Conservation (phyloP, 2,888 invertebrate genomes). For the Lasioglossum zephyrum region DNA sequence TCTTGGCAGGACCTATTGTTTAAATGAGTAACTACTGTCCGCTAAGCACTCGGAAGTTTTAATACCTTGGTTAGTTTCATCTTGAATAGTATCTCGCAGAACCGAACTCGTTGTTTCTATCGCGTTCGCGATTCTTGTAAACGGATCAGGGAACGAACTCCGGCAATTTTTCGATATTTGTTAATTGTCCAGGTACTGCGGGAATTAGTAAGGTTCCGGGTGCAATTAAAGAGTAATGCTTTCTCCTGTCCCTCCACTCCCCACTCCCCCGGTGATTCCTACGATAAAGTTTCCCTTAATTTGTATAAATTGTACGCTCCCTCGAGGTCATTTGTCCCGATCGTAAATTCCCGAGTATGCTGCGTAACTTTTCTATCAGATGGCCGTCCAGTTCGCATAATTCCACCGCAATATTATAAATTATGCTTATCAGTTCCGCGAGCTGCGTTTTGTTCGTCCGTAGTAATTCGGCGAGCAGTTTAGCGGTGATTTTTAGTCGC, state of each 20-base stretch:
- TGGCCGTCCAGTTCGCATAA: conserved; percentile 18
- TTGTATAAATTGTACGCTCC: conserved; percentile 6
- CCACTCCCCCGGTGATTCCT: not conserved
- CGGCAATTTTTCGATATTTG: not conserved
- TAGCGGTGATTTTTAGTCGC: not conserved
- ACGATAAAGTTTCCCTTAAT: not conserved
- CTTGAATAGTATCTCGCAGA: not conserved
- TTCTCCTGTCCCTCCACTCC: not conserved
- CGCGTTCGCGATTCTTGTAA: not conserved
- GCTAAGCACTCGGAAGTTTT: not conserved
- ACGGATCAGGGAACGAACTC: not conserved
- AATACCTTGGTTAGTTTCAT: not conserved
- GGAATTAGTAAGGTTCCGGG: not conserved
- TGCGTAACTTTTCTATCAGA: conserved; percentile 36
- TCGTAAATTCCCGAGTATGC: conserved; percentile 20
- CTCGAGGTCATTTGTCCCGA: conserved; percentile 1
- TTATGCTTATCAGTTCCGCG: conserved; percentile 23
- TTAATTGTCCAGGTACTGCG: not conserved
- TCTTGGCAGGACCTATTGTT: not conserved
- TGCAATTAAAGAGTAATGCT: not conserved
- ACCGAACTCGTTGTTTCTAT: not conserved
- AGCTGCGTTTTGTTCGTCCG: not conserved
- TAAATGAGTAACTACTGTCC: not conserved
- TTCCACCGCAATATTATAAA: conserved; percentile 18
- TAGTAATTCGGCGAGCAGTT: not conserved